A percentile compares a stretch with the other conserved stretches of the same genome.
Evolutionary conservation across 2,113 vertebrate species (phyloP).

Genomic region (Lethenteron reissneri): DNA sequence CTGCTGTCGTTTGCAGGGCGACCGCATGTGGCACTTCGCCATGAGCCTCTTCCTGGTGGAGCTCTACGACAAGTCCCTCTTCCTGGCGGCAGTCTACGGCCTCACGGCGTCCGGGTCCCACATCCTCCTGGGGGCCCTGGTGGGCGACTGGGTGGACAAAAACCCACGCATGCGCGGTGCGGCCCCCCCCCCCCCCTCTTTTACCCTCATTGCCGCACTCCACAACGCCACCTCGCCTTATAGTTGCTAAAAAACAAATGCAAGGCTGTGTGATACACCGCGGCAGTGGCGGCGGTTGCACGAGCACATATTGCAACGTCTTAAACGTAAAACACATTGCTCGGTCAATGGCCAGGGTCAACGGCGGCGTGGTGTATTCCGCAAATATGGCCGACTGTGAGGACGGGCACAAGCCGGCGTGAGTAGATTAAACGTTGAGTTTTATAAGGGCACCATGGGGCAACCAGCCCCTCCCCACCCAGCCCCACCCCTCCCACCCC

Average conservation of each 20-base stretch:
- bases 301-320: background rate
- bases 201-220: background rate
- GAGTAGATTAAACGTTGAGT: too few relatives aligned
- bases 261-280: background rate
- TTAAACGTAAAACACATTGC: background rate
- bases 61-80: slow-evolving; percentile 25
- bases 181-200: background rate
- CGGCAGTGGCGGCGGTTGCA: background rate
- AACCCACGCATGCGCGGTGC: slow-evolving; percentile 40
- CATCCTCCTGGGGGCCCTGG: slow-evolving; percentile 31
- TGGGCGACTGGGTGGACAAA: slow-evolving; percentile 39
- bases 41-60: slow-evolving; percentile 36
- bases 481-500: too few relatives aligned
- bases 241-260: background rate
- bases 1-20: slow-evolving; percentile 19
- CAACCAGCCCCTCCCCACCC: too few relatives aligned
- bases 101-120: slow-evolving; percentile 33
- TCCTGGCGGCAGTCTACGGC: slow-evolving; percentile 29
- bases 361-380: background rate
- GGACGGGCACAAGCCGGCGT: too few relatives aligned
- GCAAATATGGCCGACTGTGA: too few relatives aligned
- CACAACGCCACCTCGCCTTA: background rate
- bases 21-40: slow-evolving; percentile 38
- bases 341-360: background rate
- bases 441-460: too few relatives aligned